Evolutionary conservation across 2,888 invertebrate genomes (phyloP).

Genomic region (Perdita meconis): DNA sequence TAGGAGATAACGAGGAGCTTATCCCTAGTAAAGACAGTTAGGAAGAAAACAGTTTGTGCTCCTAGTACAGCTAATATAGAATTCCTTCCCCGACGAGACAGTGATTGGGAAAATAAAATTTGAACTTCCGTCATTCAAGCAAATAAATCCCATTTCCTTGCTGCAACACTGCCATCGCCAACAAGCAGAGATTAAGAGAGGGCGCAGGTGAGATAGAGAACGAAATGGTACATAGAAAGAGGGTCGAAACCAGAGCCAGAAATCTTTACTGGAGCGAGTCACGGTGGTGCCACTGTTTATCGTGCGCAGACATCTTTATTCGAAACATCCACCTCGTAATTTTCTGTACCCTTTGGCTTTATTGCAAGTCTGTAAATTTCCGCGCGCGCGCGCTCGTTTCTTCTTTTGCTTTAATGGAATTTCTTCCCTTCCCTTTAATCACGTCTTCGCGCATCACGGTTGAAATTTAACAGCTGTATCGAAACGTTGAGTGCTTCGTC

Average conservation of each 20-base stretch:
- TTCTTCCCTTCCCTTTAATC: background rate
- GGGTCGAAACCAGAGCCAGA: slow-evolving; percentile 46
- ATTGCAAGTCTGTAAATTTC: slow-evolving; percentile 49
- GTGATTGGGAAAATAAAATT: slow-evolving; percentile 13
- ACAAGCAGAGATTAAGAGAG: slow-evolving; percentile 36
- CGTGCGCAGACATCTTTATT: slow-evolving; percentile 53
- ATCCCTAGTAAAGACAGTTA: too few species aligned
- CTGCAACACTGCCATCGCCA: slow-evolving; percentile 37
- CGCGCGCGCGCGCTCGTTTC: slow-evolving; percentile 36
- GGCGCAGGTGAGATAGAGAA: slow-evolving; percentile 2
- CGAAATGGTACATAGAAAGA: slow-evolving; percentile 10
- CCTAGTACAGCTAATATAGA: background rate
- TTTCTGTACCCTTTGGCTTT: slow-evolving; percentile 33
- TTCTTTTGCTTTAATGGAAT: slow-evolving; percentile 22
- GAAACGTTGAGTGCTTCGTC: slow-evolving; percentile 15
- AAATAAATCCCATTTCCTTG: slow-evolving; percentile 38
- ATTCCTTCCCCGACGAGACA: slow-evolving; percentile 2
- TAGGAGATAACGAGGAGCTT: too few species aligned
- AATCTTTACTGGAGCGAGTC: slow-evolving; percentile 48
- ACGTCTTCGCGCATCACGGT: background rate
- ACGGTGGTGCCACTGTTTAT: slow-evolving; percentile 53
- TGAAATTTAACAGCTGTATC: slow-evolving; percentile 14
- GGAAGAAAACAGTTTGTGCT: background rate
- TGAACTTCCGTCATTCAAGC: slow-evolving; percentile 28
- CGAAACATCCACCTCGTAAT: slow-evolving; percentile 49